Evolutionary conservation across 2,797 vertebrate species (phyloP), one percentile per base, ranked within the genome.

Genomic region (Lithobates pipiens): DNA sequence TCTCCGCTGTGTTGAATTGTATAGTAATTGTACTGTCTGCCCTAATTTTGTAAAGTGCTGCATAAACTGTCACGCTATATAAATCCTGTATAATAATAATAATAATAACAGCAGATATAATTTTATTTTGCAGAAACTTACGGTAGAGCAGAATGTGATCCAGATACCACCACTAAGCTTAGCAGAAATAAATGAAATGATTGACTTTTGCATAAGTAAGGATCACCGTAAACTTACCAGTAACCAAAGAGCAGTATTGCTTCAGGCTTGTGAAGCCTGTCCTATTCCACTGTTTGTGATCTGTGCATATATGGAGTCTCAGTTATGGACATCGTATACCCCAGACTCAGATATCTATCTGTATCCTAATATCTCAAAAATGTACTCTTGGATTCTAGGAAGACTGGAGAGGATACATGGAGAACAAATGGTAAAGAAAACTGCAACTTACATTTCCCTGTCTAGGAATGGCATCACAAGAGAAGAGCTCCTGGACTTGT

Each of bases 401-500:
- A 89, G 90, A 80, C 85, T 95, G 89, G 94, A 94, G 88, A 90
- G 83, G 78, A 88, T 87, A 2, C 90, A 94, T 18, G 94, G 94
- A 1, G 85, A 76, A 16, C 90, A 92, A 68, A 88, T 95, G 75
- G 89, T 95, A 32, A 92, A 91, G 50, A 92, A 89, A 34, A 83
- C 88, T 1, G 85, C 86, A 0, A 88, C 89, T 73, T 89, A 94
- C 42, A 86, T 94, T 70, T 92, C 92, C 0, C 79, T 93, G 75
- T 94, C 94, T 42, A 89, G 89, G 11, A 91, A 90, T 70, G 94
- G 94, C 3, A 89, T 93, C 82, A 92, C 93, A 5, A 90, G 93
- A 68, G 92, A 93, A 89, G 94, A 94, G 83, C 88, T 95, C 39
- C 84, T 94, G 70, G 89, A 93, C 23, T 88, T 95, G 18, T 81